Percentiles rank a stretch among this genome's conserved stretches.
Evolutionary conservation across 2,113 vertebrate species (phyloP).

Genomic region (Lepus timidus): DNA sequence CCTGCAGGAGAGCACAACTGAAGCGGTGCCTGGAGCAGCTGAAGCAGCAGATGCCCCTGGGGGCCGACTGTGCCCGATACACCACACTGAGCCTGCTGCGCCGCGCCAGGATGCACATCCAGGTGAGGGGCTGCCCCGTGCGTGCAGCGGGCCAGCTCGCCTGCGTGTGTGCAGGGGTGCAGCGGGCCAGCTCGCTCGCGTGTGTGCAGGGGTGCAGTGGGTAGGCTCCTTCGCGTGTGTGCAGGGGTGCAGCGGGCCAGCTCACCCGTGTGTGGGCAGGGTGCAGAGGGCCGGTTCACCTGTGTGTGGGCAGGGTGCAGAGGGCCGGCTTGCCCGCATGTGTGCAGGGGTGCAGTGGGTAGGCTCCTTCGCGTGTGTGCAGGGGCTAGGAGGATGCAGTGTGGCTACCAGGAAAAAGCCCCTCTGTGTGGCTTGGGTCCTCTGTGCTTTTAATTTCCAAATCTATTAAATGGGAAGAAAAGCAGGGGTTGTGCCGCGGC

Average conservation of each 20-base stretch:
- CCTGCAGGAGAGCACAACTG: conserved; percentile 94
- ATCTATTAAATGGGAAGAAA: conserved; percentile 22
- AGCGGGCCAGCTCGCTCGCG: no score
- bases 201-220: no score
- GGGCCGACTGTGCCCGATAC: conserved; percentile 89
- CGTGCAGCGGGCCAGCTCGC: no score
- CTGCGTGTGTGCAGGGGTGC: neutral
- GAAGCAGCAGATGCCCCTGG: conserved; percentile 94
- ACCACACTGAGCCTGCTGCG: conserved; percentile 95
- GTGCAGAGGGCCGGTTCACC: no score
- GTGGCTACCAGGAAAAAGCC: neutral
- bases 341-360: neutral
- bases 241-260: neutral
- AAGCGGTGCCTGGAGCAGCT: conserved; percentile 94
- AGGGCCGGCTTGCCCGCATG: neutral
- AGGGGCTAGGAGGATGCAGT: neutral
- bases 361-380: neutral
- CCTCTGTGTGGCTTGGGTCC: neutral
- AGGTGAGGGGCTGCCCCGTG: conserved; percentile 85
- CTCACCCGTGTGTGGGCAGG: neutral
- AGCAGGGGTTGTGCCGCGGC: conserved; percentile 15
- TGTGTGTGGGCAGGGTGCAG: no score
- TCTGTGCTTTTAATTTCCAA: conserved; percentile 7
- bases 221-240: no score
- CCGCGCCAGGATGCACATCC: conserved; percentile 94